phyloP scores from a whole-genome alignment of 2,797 vertebrate species.

The Gouania willdenowi region DNA sequence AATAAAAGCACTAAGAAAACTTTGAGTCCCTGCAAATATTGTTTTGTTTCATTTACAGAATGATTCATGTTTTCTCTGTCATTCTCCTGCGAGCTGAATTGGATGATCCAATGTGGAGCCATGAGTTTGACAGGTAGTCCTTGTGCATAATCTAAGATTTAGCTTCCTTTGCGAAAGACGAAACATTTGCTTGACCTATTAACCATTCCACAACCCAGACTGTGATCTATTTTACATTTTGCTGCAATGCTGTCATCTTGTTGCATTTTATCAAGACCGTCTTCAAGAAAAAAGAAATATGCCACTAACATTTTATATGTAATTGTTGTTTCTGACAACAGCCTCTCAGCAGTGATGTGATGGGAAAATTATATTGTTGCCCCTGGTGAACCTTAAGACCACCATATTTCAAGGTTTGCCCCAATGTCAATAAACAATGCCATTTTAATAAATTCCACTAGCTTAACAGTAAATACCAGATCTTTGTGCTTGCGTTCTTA shows the following conservation, averaged over 20 bases:
- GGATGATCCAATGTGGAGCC: too few relatives aligned
- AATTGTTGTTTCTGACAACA: conserved; percentile 12
- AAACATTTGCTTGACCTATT: conserved; percentile 62
- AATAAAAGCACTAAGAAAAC: too few relatives aligned
- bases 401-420: background rate
- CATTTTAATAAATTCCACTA: conserved; percentile 4
- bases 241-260: conserved; percentile 3
- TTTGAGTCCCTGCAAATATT: too few relatives aligned
- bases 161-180: conserved; percentile 42
- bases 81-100: too few relatives aligned
- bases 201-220: conserved; percentile 31
- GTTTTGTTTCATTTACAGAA: too few relatives aligned
- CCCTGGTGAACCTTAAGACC: background rate
- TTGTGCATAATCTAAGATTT: conserved; percentile 44
- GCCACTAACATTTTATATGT: too few relatives aligned
- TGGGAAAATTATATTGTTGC: conserved; percentile 26
- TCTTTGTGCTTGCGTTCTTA: conserved; percentile 1
- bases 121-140: too few relatives aligned
- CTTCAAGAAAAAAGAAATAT: conserved; percentile 18
- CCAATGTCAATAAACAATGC: background rate
- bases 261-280: conserved; percentile 10
- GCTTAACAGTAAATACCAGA: background rate
- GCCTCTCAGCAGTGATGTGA: conserved; percentile 38
- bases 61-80: too few relatives aligned
- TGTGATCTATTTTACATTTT: conserved; percentile 43